Evolutionary conservation across 2,797 vertebrate genomes (phyloP).

Genomic region (Gouania willdenowi): DNA sequence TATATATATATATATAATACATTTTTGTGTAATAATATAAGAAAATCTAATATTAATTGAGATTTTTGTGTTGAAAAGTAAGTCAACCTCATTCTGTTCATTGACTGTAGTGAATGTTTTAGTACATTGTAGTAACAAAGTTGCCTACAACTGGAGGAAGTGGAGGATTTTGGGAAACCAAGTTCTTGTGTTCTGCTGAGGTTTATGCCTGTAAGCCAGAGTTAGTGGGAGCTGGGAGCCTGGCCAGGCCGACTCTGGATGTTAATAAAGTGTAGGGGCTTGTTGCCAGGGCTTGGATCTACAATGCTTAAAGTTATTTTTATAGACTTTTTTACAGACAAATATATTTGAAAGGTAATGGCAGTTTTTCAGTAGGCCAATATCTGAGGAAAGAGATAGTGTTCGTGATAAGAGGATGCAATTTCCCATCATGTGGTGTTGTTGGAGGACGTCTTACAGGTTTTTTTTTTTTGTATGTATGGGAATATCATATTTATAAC

Average conservation of each 20-base stretch:
- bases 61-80: too few relatives aligned
- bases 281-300: conserved; percentile 65
- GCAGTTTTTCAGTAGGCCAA: conserved; percentile 52
- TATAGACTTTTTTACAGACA: conserved; percentile 66
- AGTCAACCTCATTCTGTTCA: neutral
- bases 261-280: conserved; percentile 72
- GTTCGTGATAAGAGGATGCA: conserved; percentile 60
- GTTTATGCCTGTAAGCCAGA: conserved; percentile 44
- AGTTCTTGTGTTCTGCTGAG: conserved; percentile 32
- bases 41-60: too few relatives aligned
- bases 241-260: conserved; percentile 58
- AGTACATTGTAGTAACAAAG: too few relatives aligned
- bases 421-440: conserved; percentile 59
- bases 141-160: conserved; percentile 51
- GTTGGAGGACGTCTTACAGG: neutral
- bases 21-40: too few relatives aligned
- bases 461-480: conserved; percentile 29
- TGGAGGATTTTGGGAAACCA: conserved; percentile 33
- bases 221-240: conserved; percentile 52
- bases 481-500: conserved; percentile 41
- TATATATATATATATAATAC: too few relatives aligned
- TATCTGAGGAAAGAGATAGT: conserved; percentile 56
- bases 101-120: too few relatives aligned
- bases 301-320: conserved; percentile 67
- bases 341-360: conserved; percentile 68